These are phyloP conservation scores for Urocolius indicus DNA, from an alignment of 2,113 vertebrate species.

Conservation along the genomic window DNA sequence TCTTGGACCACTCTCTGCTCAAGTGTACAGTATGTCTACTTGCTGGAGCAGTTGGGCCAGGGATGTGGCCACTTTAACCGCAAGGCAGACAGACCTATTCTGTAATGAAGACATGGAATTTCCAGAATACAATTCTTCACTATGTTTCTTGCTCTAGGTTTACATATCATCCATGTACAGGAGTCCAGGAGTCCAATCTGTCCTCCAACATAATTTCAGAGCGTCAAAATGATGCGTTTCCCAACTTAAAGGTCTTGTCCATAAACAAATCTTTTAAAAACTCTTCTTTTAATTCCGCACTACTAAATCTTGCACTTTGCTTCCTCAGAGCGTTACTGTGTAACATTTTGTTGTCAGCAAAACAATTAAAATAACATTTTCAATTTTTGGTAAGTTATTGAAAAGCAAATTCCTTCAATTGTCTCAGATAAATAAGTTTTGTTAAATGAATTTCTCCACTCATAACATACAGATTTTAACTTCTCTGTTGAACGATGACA, in stretches of 20 bases:
- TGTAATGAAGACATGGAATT: background rate
- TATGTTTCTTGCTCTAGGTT: background rate
- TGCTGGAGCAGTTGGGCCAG: background rate
- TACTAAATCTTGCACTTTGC: background rate
- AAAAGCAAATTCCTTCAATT: background rate
- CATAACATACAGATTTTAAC: background rate
- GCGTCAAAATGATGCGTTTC: background rate
- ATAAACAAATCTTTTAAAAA: background rate
- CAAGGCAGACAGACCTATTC: background rate
- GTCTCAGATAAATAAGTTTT: background rate
- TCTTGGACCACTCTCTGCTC: background rate
- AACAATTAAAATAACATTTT: background rate
- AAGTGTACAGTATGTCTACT: rapidly evolving
- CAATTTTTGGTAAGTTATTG: background rate
- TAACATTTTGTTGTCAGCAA: background rate
- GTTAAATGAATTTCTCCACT: background rate
- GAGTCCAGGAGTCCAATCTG: background rate
- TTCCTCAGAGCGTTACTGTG: background rate
- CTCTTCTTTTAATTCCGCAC: background rate
- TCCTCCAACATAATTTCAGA: background rate
- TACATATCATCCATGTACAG: background rate
- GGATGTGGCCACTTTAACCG: background rate
- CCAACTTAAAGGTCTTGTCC: background rate
- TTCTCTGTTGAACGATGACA: background rate
- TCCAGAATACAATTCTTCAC: background rate